Evolutionary conservation across 2,113 vertebrate genomes (phyloP), one percentile per base, ranked within the genome.

Genomic region (Chloropsis cyanopogon): DNA sequence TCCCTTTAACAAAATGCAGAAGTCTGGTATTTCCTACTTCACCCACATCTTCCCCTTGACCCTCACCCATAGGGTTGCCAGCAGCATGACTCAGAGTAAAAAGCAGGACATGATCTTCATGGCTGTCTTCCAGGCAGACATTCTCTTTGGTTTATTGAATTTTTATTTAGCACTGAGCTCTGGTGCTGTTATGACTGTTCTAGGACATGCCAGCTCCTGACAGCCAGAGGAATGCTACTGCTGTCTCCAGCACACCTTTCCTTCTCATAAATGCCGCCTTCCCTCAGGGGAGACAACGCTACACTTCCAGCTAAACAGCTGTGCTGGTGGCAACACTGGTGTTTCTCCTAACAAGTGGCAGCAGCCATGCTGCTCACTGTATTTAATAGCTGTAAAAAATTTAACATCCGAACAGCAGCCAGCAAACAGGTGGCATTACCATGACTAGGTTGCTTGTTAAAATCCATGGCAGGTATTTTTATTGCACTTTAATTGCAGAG

Each of bases 391-490:
- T 56, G 37, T 77, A 86, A 91, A 80, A 92, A 46, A 83, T 19
- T 22, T 61, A 80, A 71, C 68, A 72, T 29, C 61, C 20, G 52
- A 81, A 69, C 17, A 83, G 66, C 54, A 92, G 46, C n/a, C 54
- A 92, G 71, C 49, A 79, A 15, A 42, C 23, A 68, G 46, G 25
- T 86, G 47, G 50, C 59, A 83, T 33, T 75, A 42, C 33, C 35
- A 29, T 39, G 46, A 54, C 49, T 69, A 33, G 12, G 39, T 29
- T 54, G 18, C 50, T 73, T 63, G 65, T 89, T 81, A 78, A 92
- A 91, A 92, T 68, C 35, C 26, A 2, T n/a, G 42, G 28, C 81
- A 89, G 60, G 57, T 89, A 89, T 91, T 93, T 93, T 89, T 89
- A 84, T 31, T 64, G 57, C 61, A 44, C 81, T 92, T 91, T 76